A percentile compares a stretch with the other conserved stretches of the same genome.
These are phyloP conservation scores for Rallus crepitans DNA, from an alignment of 2,797 vertebrate species.

Conservation along the genomic window DNA sequence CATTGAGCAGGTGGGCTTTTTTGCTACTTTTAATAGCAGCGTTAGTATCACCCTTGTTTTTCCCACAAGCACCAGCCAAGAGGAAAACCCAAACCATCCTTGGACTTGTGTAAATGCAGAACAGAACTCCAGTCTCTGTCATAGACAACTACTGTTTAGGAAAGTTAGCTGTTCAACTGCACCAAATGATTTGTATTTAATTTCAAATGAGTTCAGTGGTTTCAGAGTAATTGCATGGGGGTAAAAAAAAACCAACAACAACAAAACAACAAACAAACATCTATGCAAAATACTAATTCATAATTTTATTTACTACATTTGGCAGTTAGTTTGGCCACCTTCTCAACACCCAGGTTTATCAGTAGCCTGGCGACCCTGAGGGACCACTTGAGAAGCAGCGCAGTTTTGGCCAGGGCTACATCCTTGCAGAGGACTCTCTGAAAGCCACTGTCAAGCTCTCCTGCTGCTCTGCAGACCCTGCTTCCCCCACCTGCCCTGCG, in stretches of 20 bases:
- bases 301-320: constrained; percentile 55
- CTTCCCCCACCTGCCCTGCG: constrained; percentile 74
- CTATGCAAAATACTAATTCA: constrained; percentile 15
- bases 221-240: background rate
- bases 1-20: accelerated
- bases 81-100: background rate
- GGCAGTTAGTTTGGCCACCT: constrained; percentile 51
- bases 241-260: background rate
- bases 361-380: constrained; percentile 61
- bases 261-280: background rate
- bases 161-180: background rate
- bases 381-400: constrained; percentile 64
- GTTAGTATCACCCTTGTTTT: background rate
- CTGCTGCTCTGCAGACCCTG: constrained; percentile 69
- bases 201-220: background rate
- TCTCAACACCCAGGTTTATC: constrained; percentile 44
- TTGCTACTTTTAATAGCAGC: background rate
- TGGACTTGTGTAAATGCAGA: background rate
- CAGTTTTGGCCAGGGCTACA: constrained; percentile 60
- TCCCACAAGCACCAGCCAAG: background rate
- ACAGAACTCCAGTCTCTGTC: background rate
- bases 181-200: background rate
- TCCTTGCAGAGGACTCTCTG: constrained; percentile 72
- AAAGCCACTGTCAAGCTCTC: constrained; percentile 76
- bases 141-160: background rate